Evolutionary conservation across 2,888 invertebrate species (phyloP), one percentile per base, ranked within the genome.

Genomic region (Lymantria dispar): DNA sequence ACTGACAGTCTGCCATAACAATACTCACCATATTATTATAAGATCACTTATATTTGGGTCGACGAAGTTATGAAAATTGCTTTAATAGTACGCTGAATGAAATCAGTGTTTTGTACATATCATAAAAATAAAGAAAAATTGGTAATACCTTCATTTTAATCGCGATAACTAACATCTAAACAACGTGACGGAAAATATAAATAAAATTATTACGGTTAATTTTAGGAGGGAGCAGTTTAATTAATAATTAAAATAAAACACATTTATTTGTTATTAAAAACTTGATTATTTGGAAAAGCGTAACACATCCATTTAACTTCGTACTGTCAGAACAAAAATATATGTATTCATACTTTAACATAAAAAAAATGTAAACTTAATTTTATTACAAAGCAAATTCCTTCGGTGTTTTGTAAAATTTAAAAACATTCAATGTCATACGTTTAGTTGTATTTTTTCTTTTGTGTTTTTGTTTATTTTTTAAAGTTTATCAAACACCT

Each of bases 201-300:
- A 15, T 22, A 22, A 22, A 22, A 5, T 2, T 22, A 22, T 22
- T 2, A 22, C 5, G 22, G 22, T 22, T 22, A 22, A 22, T 22
- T 40, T 10, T 12, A 43, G 29, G 22, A 15, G 46, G 29, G 22
- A 15, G 46, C 52, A 46, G 68, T 64, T 58, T 55, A 41, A 50
- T 43, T 40, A 11, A 36, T 39, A 8, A 41, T 15, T 36, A 43
- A 15, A 87, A 85, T 84, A 80, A 86, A 87, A 89, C 80, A 77
- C 79, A 70, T 36, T 12, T 54, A 30, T 37, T n/a, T 78, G 84
- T 88, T 87, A 86, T 81, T 82, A 82, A 87, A 87, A 85, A 84
- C 77, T 81, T 87, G 88, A 89, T 89, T 89, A 89, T 88, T 87
- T 79, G 80, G 83, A 85, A 76, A 87, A 88, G 86, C 85, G 82